A percentile compares a stretch with the other conserved stretches of the same genome.
phyloP scores from a whole-genome alignment of 2,888 invertebrate species.

The Sussaba pulchella region DNA sequence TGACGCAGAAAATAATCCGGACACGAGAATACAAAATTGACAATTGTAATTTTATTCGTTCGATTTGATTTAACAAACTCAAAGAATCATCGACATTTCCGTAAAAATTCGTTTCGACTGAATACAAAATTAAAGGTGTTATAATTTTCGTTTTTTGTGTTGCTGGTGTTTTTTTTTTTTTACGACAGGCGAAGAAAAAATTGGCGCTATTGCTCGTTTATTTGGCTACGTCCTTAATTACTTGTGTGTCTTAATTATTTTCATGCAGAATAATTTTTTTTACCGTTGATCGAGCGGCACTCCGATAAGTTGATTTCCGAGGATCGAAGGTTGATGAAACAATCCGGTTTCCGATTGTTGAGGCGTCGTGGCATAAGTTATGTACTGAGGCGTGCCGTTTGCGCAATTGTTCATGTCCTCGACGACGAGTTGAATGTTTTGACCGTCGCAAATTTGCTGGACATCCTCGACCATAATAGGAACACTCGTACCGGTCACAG shows the following conservation, averaged over 20 bases:
- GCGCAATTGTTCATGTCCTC: conserved; percentile 80
- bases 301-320: conserved; percentile 77
- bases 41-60: conserved; percentile 7
- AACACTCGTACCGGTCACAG: conserved; percentile 80
- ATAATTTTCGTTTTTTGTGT: background rate
- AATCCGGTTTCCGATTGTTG: conserved; percentile 77
- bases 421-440: conserved; percentile 79
- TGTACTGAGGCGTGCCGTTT: conserved; percentile 75
- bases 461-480: conserved; percentile 79
- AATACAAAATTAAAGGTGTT: background rate
- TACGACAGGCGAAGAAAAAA: background rate
- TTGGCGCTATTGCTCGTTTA: background rate
- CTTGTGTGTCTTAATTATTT: conserved; percentile 28
- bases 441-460: conserved; percentile 80
- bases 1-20: background rate
- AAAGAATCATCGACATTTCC: conserved; percentile 12
- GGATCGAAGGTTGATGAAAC: conserved; percentile 77
- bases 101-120: background rate
- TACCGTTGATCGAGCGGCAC: conserved; percentile 82
- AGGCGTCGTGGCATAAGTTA: conserved; percentile 77
- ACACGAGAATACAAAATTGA: conserved; percentile 56
- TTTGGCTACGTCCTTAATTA: conserved; percentile 35
- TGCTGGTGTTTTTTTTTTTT: background rate
- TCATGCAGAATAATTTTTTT: conserved; percentile 57
- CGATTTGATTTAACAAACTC: background rate